Percentiles rank a stretch among this genome's conserved stretches.
Conservation (phyloP, 2,888 invertebrate genomes). For the Aradus depressus region DNA sequence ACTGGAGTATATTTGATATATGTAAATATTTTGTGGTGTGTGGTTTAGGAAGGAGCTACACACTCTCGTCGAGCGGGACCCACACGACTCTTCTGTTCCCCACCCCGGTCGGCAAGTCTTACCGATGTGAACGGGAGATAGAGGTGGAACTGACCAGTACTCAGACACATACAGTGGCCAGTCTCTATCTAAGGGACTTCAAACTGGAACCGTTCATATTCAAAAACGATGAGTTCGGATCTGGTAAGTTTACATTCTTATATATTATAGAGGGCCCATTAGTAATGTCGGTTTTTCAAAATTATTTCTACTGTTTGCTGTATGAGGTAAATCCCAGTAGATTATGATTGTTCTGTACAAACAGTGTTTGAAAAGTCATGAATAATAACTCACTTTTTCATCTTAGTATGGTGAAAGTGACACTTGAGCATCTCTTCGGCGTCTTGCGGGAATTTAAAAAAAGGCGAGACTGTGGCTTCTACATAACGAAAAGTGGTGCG, state of each 20-base stretch:
- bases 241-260: slow-evolving; percentile 35
- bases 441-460: too few relatives aligned
- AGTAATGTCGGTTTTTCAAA: neutral
- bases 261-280: neutral
- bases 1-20: too few relatives aligned
- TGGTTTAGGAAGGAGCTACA: slow-evolving; percentile 29
- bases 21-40: too few relatives aligned
- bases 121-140: slow-evolving; percentile 57
- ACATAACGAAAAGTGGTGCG: too few relatives aligned
- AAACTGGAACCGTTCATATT: slow-evolving; percentile 82
- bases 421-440: too few relatives aligned
- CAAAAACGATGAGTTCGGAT: slow-evolving; percentile 60
- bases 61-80: slow-evolving; percentile 25
- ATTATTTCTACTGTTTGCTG: too few relatives aligned
- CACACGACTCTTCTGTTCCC: slow-evolving; percentile 55
- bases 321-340: too few relatives aligned
- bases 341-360: too few relatives aligned
- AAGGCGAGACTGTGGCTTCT: too few relatives aligned
- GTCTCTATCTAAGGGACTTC: slow-evolving; percentile 54
- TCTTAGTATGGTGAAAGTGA: too few relatives aligned
- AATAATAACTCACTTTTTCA: too few relatives aligned
- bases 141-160: slow-evolving; percentile 46
- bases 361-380: too few relatives aligned
- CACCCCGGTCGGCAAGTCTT: slow-evolving; percentile 79
- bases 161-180: slow-evolving; percentile 45